These are phyloP conservation scores for Thecocarcelia acutangulata DNA, from an alignment of 2,888 invertebrate genomes.

Conservation along the genomic window DNA sequence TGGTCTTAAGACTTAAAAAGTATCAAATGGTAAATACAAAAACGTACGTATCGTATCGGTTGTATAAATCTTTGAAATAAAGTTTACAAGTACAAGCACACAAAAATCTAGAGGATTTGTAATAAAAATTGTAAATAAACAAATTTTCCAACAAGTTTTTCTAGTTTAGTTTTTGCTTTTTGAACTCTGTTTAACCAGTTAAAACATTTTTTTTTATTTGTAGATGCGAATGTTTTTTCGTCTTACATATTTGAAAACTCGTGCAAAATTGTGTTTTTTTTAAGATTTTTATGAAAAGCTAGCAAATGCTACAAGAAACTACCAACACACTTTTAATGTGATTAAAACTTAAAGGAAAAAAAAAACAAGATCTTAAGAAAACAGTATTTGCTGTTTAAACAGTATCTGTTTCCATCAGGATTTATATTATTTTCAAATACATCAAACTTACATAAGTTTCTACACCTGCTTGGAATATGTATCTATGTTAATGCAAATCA, in stretches of 20 bases:
- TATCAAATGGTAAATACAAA: constrained; percentile 30
- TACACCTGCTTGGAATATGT: constrained; percentile 54
- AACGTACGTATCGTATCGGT: constrained; percentile 14
- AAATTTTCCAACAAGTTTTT: constrained; percentile 70
- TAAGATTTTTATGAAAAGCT: constrained; percentile 14
- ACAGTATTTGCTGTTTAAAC: constrained; percentile 16
- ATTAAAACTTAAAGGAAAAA: neutral
- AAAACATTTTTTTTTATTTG: constrained; percentile 1
- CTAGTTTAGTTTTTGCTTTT: constrained; percentile 50
- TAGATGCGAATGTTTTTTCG: constrained; percentile 14
- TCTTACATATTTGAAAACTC: constrained; percentile 42
- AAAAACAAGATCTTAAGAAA: constrained; percentile 28
- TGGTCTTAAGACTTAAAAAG: constrained; percentile 39
- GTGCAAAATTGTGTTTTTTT: constrained; percentile 45
- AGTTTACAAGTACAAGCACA: constrained; percentile 19
- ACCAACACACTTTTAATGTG: constrained; percentile 44
- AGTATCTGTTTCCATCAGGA: neutral
- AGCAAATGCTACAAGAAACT: too few relatives aligned
- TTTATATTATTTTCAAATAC: neutral
- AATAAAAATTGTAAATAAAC: constrained; percentile 69
- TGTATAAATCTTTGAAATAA: constrained; percentile 26
- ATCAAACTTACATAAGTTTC: constrained; percentile 59
- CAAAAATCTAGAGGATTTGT: constrained; percentile 45
- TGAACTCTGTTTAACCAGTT: constrained; percentile 24
- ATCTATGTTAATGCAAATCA: constrained; percentile 2